phyloP scores from a whole-genome alignment of 2,888 invertebrate genomes.

The Plemyria rubiginata region DNA sequence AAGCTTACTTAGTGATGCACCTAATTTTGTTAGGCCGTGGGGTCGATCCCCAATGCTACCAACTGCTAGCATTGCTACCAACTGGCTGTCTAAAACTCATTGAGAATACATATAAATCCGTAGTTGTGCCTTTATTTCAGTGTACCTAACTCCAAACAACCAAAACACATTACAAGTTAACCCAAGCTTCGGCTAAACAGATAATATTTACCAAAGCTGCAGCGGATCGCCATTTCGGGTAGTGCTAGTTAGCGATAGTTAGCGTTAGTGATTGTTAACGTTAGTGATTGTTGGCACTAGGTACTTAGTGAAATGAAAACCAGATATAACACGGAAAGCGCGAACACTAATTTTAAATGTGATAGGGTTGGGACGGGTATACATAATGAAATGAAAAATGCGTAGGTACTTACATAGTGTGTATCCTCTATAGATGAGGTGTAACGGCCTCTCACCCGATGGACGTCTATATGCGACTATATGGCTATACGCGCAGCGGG shows the following conservation, averaged over 20 bases:
- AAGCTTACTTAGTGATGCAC: too few species aligned
- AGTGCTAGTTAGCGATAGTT: constrained; percentile 31
- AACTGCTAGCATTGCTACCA: too few species aligned
- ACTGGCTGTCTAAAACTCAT: too few species aligned
- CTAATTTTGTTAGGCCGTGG: too few species aligned
- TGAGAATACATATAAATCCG: too few species aligned
- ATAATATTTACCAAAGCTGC: constrained; percentile 29
- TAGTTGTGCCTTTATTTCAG: not conserved
- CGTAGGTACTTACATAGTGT: too few species aligned
- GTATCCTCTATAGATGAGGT: too few species aligned
- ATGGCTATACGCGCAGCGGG: too few species aligned
- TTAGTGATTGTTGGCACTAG: constrained; percentile 13
- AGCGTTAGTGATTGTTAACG: constrained; percentile 4
- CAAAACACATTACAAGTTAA: constrained; percentile 27
- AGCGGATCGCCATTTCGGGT: constrained; percentile 26
- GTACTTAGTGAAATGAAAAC: constrained; percentile 71
- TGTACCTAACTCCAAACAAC: not conserved
- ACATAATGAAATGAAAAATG: too few species aligned
- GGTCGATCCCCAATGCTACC: too few species aligned
- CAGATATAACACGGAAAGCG: constrained; percentile 53
- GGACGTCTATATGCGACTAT: too few species aligned
- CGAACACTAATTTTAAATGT: constrained; percentile 53
- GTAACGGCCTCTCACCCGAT: too few species aligned
- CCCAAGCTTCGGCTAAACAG: constrained; percentile 26
- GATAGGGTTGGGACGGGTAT: constrained; percentile 21